Evolutionary conservation across 2,888 invertebrate species (phyloP), one percentile per base, ranked within the genome.

Genomic region (Bursaphelenchus okinawaensis): DNA sequence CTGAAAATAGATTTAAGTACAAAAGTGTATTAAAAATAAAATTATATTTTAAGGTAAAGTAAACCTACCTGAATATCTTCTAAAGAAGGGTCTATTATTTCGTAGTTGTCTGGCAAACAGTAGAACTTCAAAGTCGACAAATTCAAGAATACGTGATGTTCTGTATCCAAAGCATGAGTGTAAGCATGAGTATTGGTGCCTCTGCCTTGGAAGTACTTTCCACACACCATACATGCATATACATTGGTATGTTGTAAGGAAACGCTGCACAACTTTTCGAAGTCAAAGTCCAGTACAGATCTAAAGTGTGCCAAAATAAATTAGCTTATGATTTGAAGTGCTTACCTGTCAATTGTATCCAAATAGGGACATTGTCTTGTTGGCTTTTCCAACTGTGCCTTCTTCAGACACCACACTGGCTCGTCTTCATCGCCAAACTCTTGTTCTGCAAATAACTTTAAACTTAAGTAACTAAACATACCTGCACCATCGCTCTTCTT

Each of bases 101-200:
- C 94, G 86, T 99, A 99, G 84, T 98, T 98, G 83, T 99, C 98
- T 0, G 98, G 98, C 68, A 99, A 86, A 83, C 98, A 99, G 84
- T 98, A 99, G 85, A 98, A 99, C 83, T 93, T 91, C 68, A 98
- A 86, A 0, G 96, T 95, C 76, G 91, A 92, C 60, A 99, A 87
- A 86, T 99, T 99, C 12, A 76, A 52, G 82, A 91, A 99, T 0
- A 99, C 96, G 87, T 95, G 95, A 85, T 99, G 98, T 66, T 92
- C 90, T 78, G 94, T 94, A 52, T 93, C 92, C 1, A 99, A 94
- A 64, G 95, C 94, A 85, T 99, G 98, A 0, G 95, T 95, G 83
- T 98, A 98, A 0, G 98, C 98, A 86, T 98, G 93, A 0, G 98
- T 98, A 82, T 93, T 94, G 7, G 91, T 92, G 0, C 98, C 98